These are phyloP conservation scores for Euphonia xanthogaster DNA, from an alignment of 2,797 vertebrate species.

Conservation along the genomic window DNA sequence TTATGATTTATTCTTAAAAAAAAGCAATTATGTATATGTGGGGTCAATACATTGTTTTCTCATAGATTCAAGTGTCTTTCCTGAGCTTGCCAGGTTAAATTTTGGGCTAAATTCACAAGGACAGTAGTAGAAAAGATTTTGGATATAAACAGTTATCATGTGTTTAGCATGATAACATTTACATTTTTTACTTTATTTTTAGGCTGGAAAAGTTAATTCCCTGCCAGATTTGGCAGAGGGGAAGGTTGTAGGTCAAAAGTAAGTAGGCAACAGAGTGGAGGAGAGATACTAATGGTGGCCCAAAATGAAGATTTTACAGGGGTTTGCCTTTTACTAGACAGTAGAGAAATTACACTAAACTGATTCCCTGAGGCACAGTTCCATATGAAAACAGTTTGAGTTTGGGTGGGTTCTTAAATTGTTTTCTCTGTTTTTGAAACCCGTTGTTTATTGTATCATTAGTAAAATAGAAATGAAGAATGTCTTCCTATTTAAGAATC, in stretches of 20 bases:
- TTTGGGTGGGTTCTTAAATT: background rate
- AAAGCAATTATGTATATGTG: background rate
- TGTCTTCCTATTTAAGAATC: background rate
- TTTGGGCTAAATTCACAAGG: background rate
- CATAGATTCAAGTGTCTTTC: background rate
- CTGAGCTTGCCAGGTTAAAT: background rate
- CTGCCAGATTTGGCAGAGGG: background rate
- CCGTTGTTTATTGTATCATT: background rate
- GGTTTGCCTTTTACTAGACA: background rate
- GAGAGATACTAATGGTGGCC: background rate
- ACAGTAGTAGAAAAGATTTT: background rate
- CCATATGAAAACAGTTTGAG: background rate
- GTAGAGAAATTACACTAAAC: background rate
- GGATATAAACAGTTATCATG: background rate
- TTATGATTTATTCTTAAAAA: background rate
- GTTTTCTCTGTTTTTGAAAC: background rate
- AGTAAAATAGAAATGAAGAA: background rate
- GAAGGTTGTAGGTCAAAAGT: background rate
- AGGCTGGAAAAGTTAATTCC: background rate
- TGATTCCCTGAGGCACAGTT: background rate
- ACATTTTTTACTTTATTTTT: background rate
- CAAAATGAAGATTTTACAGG: background rate
- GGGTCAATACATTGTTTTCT: background rate
- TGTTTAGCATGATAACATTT: background rate
- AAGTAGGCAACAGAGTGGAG: background rate